Percentiles rank a stretch among this genome's conserved stretches.
These are phyloP conservation scores for Boulengeromyrus knoepffleri DNA, from an alignment of 2,113 vertebrate species.

Conservation along the genomic window DNA sequence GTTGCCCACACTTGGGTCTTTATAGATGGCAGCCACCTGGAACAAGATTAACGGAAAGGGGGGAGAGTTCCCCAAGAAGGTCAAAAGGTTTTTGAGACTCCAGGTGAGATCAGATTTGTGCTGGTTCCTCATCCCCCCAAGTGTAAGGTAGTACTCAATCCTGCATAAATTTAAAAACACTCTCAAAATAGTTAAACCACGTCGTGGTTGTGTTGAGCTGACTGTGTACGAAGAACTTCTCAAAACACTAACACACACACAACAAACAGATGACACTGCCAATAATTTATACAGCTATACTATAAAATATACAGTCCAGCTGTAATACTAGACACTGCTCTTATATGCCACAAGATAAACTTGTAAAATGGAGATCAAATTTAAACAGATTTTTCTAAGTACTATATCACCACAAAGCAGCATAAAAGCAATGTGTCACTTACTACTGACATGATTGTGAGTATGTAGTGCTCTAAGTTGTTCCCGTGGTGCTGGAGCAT, in stretches of 20 bases:
- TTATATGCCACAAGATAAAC: neutral
- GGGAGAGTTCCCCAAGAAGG: conserved; percentile 36
- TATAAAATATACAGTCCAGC: neutral
- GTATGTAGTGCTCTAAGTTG: conserved; percentile 88
- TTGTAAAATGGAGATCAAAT: neutral
- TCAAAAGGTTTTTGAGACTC: neutral
- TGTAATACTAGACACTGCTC: neutral
- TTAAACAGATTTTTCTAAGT: neutral
- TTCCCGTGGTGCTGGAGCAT: conserved; percentile 82
- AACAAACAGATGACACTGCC: neutral
- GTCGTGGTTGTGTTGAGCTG: neutral
- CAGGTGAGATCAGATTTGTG: neutral
- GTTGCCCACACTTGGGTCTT: conserved; percentile 91
- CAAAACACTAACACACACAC: neutral
- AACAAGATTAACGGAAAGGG: conserved; percentile 52
- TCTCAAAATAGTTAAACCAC: neutral
- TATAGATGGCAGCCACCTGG: conserved; percentile 92
- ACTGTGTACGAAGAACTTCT: neutral
- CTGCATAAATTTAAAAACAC: neutral
- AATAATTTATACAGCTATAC: neutral
- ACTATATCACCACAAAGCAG: neutral
- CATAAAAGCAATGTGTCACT: conserved; percentile 60
- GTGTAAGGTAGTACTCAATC: neutral
- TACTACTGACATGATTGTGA: conserved; percentile 98
- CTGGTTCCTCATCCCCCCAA: neutral